A percentile compares a stretch with the other conserved stretches of the same genome.
These are phyloP conservation scores for Aphodius granarius DNA, from an alignment of 2,888 invertebrate species.

Conservation along the genomic window DNA sequence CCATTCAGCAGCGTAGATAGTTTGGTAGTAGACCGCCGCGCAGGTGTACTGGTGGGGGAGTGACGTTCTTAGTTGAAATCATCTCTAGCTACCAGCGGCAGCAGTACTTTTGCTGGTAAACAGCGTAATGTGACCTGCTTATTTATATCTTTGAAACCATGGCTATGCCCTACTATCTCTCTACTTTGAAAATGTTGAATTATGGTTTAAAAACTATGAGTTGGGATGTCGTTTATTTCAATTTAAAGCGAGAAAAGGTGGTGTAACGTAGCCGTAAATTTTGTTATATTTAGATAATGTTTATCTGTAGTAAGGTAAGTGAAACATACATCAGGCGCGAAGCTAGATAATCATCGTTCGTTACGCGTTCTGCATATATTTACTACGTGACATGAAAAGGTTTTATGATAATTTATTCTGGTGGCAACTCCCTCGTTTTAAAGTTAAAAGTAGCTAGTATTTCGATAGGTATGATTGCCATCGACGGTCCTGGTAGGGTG, in stretches of 20 bases:
- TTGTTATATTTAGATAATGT: background rate
- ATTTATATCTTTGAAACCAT: background rate
- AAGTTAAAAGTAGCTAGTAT: too few relatives aligned
- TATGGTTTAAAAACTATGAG: background rate
- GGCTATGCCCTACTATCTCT: background rate
- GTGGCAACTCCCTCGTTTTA: too few relatives aligned
- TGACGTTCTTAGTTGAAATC: too few relatives aligned
- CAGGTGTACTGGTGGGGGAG: too few relatives aligned
- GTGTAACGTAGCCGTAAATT: background rate
- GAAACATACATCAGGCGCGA: background rate
- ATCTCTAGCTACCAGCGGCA: too few relatives aligned
- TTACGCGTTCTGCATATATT: background rate
- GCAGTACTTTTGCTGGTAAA: too few relatives aligned
- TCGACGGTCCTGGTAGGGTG: background rate
- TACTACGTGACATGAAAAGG: background rate
- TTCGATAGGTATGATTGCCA: too few relatives aligned
- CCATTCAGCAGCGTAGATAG: too few relatives aligned
- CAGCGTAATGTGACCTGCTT: background rate
- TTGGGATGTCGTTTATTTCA: background rate
- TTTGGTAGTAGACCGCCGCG: too few relatives aligned
- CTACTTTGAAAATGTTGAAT: background rate
- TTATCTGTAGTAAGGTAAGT: background rate
- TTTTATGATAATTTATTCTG: background rate
- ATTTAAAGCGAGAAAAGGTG: background rate
- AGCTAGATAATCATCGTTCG: background rate